Conservation (phyloP, 2,797 vertebrate genomes). For the Cynopterus sphinx region DNA sequence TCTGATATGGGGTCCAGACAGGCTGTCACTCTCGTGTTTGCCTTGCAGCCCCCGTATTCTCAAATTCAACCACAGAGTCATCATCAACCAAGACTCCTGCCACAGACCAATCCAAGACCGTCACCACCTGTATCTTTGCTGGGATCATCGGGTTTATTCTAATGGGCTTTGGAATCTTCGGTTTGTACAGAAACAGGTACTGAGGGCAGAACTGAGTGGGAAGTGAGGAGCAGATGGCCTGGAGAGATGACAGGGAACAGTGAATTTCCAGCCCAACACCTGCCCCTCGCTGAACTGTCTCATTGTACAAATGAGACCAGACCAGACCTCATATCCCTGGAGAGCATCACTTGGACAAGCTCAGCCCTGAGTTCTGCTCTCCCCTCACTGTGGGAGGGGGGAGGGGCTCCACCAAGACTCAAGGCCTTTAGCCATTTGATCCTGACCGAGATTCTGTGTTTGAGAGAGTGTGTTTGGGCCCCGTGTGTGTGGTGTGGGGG, state of each 20-base stretch:
- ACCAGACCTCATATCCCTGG: rapidly evolving
- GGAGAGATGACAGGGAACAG: rapidly evolving
- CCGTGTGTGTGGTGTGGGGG: background rate
- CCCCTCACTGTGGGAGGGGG: rapidly evolving
- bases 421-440: background rate
- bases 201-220: background rate
- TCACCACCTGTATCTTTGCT: no score
- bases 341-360: no score
- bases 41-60: background rate
- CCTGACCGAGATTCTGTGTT: background rate
- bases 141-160: rapidly evolving
- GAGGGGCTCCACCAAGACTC: rapidly evolving
- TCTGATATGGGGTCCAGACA: rapidly evolving
- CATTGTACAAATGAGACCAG: rapidly evolving
- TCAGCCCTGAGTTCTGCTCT: background rate
- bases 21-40: background rate
- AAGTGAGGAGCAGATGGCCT: background rate
- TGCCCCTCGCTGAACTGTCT: background rate
- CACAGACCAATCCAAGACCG: rapidly evolving
- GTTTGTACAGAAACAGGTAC: background rate
- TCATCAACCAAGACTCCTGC: rapidly evolving
- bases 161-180: rapidly evolving
- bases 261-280: rapidly evolving
- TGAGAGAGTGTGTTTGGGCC: background rate
- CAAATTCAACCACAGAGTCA: no score